Conservation (phyloP, 2,888 invertebrate species). For the Eristalis arbustorum region DNA sequence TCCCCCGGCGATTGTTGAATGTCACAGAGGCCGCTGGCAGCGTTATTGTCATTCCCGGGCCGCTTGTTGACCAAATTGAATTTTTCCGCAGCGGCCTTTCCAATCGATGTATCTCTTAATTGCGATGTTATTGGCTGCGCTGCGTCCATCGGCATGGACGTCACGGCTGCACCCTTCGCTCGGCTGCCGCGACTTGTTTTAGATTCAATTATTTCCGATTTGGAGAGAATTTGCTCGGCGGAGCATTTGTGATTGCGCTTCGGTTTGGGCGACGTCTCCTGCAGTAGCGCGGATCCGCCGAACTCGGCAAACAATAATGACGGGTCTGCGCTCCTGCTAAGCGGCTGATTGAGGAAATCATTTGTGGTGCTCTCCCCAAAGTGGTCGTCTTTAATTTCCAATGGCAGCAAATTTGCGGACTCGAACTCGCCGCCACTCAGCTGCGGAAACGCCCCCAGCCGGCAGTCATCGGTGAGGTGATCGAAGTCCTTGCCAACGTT, state of each 20-base stretch:
- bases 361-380: conserved; percentile 82
- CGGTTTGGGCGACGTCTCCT: conserved; percentile 45
- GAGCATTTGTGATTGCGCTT: conserved; percentile 59
- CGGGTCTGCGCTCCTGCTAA: conserved; percentile 78
- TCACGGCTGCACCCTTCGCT: conserved; percentile 70
- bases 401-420: conserved; percentile 67
- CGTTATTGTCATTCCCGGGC: neutral
- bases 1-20: conserved; percentile 16
- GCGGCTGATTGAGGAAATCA: conserved; percentile 74
- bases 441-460: conserved; percentile 47
- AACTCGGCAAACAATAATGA: conserved; percentile 71
- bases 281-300: conserved; percentile 36
- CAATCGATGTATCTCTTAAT: conserved; percentile 67
- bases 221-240: conserved; percentile 73
- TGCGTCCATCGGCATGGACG: conserved; percentile 73
- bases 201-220: conserved; percentile 77
- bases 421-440: conserved; percentile 39
- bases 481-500: conserved; percentile 74
- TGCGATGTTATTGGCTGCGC: conserved; percentile 58
- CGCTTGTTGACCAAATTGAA: conserved; percentile 67
- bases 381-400: conserved; percentile 85
- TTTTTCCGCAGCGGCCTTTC: conserved; percentile 72
- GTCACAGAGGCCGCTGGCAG: conserved; percentile 13
- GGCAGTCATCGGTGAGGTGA: conserved; percentile 71
- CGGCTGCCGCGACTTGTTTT: conserved; percentile 59